Evolutionary conservation across 2,888 invertebrate genomes (phyloP), one percentile per base, ranked within the genome.

Genomic region (Heliconius ethilla): DNA sequence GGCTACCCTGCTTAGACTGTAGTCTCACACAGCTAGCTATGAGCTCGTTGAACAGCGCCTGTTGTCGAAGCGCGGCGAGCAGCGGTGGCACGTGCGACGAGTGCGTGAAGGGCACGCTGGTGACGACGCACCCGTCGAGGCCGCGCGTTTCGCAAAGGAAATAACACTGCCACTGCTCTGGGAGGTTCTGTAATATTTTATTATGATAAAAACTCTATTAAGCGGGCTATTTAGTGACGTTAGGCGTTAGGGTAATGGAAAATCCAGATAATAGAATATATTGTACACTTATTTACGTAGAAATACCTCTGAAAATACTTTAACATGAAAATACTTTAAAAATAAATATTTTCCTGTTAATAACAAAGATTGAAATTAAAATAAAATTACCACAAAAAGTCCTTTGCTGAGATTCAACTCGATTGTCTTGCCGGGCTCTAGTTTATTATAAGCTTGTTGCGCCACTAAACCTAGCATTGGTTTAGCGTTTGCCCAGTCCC

Each of bases 161-260:
- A 91, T 98, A 99, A 87, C 98, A 98, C 88, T 99, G 99, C 78
- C 96, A 97, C 89, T 99, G 99, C 88, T 98, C 99, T 0, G 99
- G 98, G 70, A 99, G 93, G 78, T 97, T 97, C 97, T 98, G 40
- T 40, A 40, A 40, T 3, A 11, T 40, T 10, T 40, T 40, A 40
- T 40, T 40, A n/a, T 40, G 1, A 0, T 40, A 40, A 11, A 40
- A 40, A 40, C 40, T 40, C 11, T 10, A 40, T 40, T 40, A 40
- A 40, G 11, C 40, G 11, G 11, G 11, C 11, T 40, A 40, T 2
- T 40, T 40, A 1, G 9, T 37, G 37, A 0, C 2, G 10, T 10
- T 10, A 10, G 9, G 11, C n/a, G n/a, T n/a, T n/a, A n/a, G n/a
- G n/a, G n/a, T n/a, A n/a, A n/a, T n/a, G n/a, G n/a, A n/a, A n/a